phyloP scores from a whole-genome alignment of 2,888 invertebrate species.

The Thelaira solivaga region DNA sequence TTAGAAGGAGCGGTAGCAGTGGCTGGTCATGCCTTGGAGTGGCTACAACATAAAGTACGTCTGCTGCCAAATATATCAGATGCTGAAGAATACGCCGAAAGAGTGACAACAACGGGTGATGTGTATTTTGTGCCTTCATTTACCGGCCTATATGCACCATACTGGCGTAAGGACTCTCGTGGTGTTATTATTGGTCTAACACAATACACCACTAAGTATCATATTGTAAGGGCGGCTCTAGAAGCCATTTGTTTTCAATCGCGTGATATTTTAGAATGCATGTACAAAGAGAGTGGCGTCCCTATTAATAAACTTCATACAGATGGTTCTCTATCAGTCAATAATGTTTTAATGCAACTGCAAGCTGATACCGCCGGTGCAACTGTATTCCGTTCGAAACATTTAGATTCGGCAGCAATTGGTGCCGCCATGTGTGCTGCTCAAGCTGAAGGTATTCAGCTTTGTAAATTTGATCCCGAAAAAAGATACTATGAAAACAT shows the following conservation, averaged over 20 bases:
- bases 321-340: slow-evolving; percentile 95
- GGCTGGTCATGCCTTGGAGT: slow-evolving; percentile 94
- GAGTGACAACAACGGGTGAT: slow-evolving; percentile 92
- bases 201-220: slow-evolving; percentile 93
- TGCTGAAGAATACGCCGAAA: slow-evolving; percentile 84
- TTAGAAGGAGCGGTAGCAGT: slow-evolving; percentile 97
- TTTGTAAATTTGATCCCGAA: slow-evolving; percentile 83
- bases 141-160: slow-evolving; percentile 96
- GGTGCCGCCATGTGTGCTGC: slow-evolving; percentile 97
- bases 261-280: slow-evolving; percentile 93
- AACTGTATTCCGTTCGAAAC: slow-evolving; percentile 90
- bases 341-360: slow-evolving; percentile 94
- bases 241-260: slow-evolving; percentile 99
- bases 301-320: slow-evolving; percentile 90
- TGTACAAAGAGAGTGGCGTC: slow-evolving; percentile 95
- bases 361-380: slow-evolving; percentile 96
- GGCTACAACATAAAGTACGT: slow-evolving; percentile 94
- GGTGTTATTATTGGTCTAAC: slow-evolving; percentile 96
- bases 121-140: slow-evolving; percentile 99
- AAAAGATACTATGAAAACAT: slow-evolving; percentile 77
- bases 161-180: slow-evolving; percentile 96
- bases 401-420: slow-evolving; percentile 93
- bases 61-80: slow-evolving; percentile 87
- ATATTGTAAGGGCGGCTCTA: slow-evolving; percentile 94
- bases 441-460: slow-evolving; percentile 84